Percentiles rank a stretch among this genome's conserved stretches.
phyloP scores from a whole-genome alignment of 2,113 vertebrate species.

The Ahaetulla prasina region DNA sequence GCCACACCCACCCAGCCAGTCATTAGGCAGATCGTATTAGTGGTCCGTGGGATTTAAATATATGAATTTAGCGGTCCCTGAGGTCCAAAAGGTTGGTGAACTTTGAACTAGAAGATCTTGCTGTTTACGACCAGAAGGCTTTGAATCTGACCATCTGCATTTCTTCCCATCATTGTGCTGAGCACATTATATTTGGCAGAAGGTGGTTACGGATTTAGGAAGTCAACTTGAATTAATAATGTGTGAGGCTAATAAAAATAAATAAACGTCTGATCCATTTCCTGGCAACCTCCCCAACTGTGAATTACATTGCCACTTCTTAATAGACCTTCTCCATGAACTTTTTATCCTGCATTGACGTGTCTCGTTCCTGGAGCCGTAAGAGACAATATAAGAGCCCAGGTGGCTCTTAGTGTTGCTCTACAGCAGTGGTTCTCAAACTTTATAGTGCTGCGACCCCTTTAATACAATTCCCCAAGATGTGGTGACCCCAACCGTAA shows the following conservation, averaged over 20 bases:
- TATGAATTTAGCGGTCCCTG: too few relatives aligned
- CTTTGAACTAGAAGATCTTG: not conserved
- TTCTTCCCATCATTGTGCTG: not conserved
- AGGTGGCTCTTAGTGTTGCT: not conserved
- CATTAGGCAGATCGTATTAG: too few relatives aligned
- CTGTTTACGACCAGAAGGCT: not conserved
- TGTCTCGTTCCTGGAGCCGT: not conserved
- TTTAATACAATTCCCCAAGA: too few relatives aligned
- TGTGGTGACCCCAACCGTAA: too few relatives aligned
- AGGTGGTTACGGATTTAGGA: not conserved
- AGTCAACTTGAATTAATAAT: not conserved
- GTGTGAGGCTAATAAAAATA: not conserved
- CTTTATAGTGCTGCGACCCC: too few relatives aligned
- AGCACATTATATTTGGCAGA: not conserved
- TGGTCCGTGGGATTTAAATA: too few relatives aligned
- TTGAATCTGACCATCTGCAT: not conserved
- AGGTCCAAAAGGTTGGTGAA: too few relatives aligned
- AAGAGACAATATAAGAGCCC: not conserved
- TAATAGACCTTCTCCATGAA: not conserved
- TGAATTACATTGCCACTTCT: not conserved
- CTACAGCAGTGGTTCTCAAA: too few relatives aligned
- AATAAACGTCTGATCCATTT: not conserved
- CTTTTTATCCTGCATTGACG: not conserved
- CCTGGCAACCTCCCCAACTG: not conserved
- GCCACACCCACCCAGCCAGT: too few relatives aligned